These are phyloP conservation scores for Anthoptus insignis DNA, from an alignment of 2,888 invertebrate genomes.

Conservation along the genomic window DNA sequence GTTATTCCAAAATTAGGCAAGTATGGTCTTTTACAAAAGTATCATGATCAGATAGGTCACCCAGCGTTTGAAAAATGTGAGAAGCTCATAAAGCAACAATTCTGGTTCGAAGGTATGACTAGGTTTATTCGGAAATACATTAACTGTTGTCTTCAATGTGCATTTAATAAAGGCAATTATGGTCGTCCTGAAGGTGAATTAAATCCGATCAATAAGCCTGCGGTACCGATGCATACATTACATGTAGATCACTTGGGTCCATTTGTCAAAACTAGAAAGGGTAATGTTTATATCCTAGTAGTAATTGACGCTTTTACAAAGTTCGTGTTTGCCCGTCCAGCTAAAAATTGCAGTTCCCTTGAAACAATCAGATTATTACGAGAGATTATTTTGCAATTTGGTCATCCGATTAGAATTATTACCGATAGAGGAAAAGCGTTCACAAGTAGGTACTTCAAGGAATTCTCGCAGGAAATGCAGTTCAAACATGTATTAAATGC, in stretches of 20 bases:
- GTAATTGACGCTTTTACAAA: slow-evolving; percentile 29
- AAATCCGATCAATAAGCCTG: slow-evolving; percentile 35
- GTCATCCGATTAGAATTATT: slow-evolving; percentile 26
- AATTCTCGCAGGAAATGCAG: slow-evolving; percentile 24
- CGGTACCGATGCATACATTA: slow-evolving; percentile 36
- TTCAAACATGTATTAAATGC: slow-evolving; percentile 40
- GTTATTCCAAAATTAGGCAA: slow-evolving; percentile 39
- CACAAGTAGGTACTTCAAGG: slow-evolving; percentile 36
- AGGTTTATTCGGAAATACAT: slow-evolving; percentile 62
- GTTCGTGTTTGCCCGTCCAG: slow-evolving; percentile 25
- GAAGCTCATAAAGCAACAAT: slow-evolving; percentile 54
- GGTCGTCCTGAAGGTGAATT: slow-evolving; percentile 42
- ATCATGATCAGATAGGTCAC: slow-evolving; percentile 64
- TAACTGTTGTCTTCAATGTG: slow-evolving; percentile 35
- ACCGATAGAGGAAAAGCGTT: slow-evolving; percentile 22
- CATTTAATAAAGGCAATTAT: slow-evolving; percentile 35
- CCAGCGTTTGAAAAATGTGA: slow-evolving; percentile 59
- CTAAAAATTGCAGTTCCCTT: slow-evolving; percentile 14
- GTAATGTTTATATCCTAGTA: slow-evolving; percentile 26
- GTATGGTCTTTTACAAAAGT: slow-evolving; percentile 35
- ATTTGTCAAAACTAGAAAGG: slow-evolving; percentile 32
- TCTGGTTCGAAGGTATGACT: slow-evolving; percentile 66
- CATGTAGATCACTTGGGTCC: slow-evolving; percentile 42
- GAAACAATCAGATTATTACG: slow-evolving; percentile 11
- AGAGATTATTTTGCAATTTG: slow-evolving; percentile 29